Evolutionary conservation across 2,113 vertebrate species (phyloP).

Genomic region (Trogon surrucura): DNA sequence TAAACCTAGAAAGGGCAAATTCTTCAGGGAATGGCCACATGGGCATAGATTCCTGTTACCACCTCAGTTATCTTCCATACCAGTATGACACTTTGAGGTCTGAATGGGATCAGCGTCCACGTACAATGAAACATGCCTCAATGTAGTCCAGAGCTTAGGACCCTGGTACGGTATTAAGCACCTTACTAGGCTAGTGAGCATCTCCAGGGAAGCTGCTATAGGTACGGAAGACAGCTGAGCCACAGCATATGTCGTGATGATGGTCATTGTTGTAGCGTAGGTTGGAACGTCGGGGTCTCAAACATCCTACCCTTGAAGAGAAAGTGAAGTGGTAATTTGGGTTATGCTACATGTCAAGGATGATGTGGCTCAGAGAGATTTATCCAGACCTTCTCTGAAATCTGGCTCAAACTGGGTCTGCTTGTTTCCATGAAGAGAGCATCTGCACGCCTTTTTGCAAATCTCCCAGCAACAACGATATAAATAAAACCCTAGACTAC

Average conservation of each 20-base stretch:
- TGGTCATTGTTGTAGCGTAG: not conserved
- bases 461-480: constrained; percentile 59
- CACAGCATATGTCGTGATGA: too few relatives aligned
- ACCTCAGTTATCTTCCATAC: not conserved
- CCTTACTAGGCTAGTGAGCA: not conserved
- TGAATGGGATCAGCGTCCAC: not conserved
- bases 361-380: not conserved
- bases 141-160: not conserved
- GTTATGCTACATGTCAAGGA: not conserved
- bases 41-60: not conserved
- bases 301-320: not conserved
- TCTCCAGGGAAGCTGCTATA: not conserved
- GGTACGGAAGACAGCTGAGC: not conserved
- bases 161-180: not conserved
- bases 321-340: not conserved
- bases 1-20: not conserved
- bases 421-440: constrained; percentile 24
- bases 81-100: not conserved
- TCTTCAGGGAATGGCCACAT: not conserved
- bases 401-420: not conserved
- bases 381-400: constrained; percentile 25
- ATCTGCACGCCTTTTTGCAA: not conserved
- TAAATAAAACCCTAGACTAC: constrained; percentile 48
- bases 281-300: not conserved
- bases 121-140: not conserved